These are phyloP conservation scores for Adoxophyes honmai DNA, from an alignment of 1,140 invertebrate species.

Conservation along the genomic window DNA sequence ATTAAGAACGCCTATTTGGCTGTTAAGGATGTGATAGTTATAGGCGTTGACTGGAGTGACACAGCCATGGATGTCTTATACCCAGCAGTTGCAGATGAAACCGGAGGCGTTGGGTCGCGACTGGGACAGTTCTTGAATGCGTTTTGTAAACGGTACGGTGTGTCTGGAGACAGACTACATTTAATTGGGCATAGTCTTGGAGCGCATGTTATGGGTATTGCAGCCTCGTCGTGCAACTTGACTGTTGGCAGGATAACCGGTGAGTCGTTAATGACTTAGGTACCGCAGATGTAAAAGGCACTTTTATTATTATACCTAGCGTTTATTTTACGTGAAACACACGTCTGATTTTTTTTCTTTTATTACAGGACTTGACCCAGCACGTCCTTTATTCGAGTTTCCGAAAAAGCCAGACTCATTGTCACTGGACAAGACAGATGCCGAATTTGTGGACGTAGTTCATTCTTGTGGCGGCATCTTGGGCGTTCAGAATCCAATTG, in stretches of 20 bases:
- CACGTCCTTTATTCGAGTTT: conserved; percentile 73
- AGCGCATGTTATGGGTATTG: conserved; percentile 89
- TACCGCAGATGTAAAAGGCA: too few relatives aligned
- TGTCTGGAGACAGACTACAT: conserved; percentile 77
- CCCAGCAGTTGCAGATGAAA: conserved; percentile 77
- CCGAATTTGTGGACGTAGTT: conserved; percentile 77
- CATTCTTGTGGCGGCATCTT: conserved; percentile 74
- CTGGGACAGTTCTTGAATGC: conserved; percentile 79
- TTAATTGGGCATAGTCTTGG: conserved; percentile 89
- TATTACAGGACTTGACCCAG: conserved; percentile 76
- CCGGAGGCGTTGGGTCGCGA: conserved; percentile 75
- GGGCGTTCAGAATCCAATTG: conserved; percentile 59
- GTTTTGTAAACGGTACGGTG: conserved; percentile 71
- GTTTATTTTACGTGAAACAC: too few relatives aligned
- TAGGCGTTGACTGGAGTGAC: conserved; percentile 80
- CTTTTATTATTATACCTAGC: too few relatives aligned
- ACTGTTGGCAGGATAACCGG: conserved; percentile 79
- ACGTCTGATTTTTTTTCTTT: too few relatives aligned
- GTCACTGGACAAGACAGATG: conserved; percentile 75
- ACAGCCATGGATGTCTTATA: conserved; percentile 80
- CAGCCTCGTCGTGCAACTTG: conserved; percentile 77
- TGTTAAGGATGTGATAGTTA: conserved; percentile 25
- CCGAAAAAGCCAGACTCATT: conserved; percentile 23
- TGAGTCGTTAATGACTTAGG: too few relatives aligned
- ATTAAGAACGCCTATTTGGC: conserved; percentile 32